phyloP scores from a whole-genome alignment of 2,113 vertebrate genomes.

The Chauna torquata region DNA sequence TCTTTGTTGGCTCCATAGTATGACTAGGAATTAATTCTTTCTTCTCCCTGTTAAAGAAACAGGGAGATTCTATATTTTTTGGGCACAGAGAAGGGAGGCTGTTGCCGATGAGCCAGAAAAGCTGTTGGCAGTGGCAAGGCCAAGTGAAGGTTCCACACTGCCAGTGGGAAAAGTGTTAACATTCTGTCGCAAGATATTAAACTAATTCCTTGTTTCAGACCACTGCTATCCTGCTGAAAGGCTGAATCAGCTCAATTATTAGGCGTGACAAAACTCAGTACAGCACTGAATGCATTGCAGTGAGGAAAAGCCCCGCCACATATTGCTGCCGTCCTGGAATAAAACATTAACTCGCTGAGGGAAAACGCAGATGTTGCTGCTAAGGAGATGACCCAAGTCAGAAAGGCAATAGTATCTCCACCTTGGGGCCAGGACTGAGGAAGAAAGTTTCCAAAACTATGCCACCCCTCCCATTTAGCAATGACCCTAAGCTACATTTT shows the following conservation, averaged over 20 bases:
- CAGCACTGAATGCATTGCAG: background rate
- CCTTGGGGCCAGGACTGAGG: background rate
- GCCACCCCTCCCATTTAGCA: background rate
- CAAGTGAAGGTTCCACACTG: background rate
- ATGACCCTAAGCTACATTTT: background rate
- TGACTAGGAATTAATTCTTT: background rate
- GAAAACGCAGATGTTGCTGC: background rate
- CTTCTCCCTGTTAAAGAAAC: background rate
- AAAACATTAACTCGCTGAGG: background rate
- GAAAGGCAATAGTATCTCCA: background rate
- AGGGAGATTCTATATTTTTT: background rate
- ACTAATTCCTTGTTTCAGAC: background rate
- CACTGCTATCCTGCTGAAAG: background rate
- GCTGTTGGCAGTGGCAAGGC: background rate
- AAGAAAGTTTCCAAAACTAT: background rate
- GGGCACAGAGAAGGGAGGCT: background rate
- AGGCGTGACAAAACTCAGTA: background rate
- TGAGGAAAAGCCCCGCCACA: background rate
- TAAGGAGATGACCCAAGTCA: background rate
- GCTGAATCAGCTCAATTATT: background rate
- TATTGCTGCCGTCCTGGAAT: background rate
- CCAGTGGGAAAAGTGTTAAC: background rate
- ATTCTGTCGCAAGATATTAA: slow-evolving; percentile 13
- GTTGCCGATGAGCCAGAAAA: background rate
- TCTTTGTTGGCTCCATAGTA: background rate